These are phyloP conservation scores for Acrossocheilus wenchowensis DNA, from an alignment of 2,797 vertebrate genomes.

Conservation along the genomic window DNA sequence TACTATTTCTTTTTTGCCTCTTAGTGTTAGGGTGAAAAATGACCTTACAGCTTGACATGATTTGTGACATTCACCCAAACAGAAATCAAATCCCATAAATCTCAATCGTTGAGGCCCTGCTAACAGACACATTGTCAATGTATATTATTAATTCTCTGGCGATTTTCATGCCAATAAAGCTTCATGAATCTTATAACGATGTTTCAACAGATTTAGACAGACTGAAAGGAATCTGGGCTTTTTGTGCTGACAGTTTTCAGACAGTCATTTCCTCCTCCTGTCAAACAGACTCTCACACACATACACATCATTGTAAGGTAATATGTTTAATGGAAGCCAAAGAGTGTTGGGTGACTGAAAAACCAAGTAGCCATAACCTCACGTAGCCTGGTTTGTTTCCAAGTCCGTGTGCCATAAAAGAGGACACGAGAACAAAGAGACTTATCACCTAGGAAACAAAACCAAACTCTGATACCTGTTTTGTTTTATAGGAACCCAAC, in stretches of 20 bases:
- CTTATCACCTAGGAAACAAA: conserved; percentile 5
- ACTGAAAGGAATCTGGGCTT: neutral
- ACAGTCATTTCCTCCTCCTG: conserved; percentile 5
- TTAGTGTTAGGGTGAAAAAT: neutral
- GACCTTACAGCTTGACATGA: neutral
- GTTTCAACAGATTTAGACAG: conserved; percentile 10
- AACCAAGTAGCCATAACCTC: conserved; percentile 5
- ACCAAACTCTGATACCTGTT: neutral
- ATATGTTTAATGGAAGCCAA: conserved; percentile 17
- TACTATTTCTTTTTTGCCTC: too few species aligned
- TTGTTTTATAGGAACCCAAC: neutral
- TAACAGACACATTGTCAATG: neutral
- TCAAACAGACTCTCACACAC: neutral
- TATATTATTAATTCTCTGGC: neutral
- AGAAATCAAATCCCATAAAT: neutral
- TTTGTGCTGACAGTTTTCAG: neutral
- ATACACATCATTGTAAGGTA: conserved; percentile 7
- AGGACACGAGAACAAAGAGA: neutral
- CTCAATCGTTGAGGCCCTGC: neutral
- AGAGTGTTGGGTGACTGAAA: conserved; percentile 24
- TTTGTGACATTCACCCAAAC: conserved; percentile 9
- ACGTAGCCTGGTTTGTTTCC: neutral
- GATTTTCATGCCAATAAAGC: conserved; percentile 1
- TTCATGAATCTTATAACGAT: neutral
- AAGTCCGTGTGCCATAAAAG: neutral